Evolutionary conservation across 2,888 invertebrate genomes (phyloP).

Genomic region (Enchytraeus crypticus): DNA sequence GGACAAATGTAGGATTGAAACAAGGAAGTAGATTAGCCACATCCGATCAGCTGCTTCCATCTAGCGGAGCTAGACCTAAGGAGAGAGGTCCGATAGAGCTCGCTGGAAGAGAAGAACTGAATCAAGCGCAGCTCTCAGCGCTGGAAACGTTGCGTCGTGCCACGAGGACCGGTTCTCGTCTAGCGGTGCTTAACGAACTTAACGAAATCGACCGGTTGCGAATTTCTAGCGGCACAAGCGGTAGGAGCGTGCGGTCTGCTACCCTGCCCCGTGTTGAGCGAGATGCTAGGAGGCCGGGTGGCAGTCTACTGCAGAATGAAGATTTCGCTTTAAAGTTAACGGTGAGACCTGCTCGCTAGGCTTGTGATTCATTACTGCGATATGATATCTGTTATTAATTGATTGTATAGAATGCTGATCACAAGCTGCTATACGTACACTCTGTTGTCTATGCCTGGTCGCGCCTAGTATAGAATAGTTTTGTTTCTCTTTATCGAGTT

Average conservation of each 20-base stretch:
- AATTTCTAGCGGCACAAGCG: too few relatives aligned
- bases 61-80: background rate
- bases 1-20: background rate
- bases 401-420: too few relatives aligned
- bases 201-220: conserved; percentile 28
- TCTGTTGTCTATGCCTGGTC: too few relatives aligned
- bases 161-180: conserved; percentile 42
- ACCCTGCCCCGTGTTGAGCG: conserved; percentile 28
- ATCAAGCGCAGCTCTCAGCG: conserved; percentile 38
- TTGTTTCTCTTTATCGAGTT: too few relatives aligned
- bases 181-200: conserved; percentile 39
- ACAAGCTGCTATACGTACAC: too few relatives aligned
- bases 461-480: too few relatives aligned
- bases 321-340: conserved; percentile 38
- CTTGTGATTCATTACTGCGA: too few relatives aligned
- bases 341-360: conserved; percentile 26
- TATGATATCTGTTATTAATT: too few relatives aligned
- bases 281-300: conserved; percentile 19
- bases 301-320: conserved; percentile 41
- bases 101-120: conserved; percentile 19
- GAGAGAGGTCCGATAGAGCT: background rate
- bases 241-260: conserved; percentile 16
- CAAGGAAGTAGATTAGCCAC: background rate
- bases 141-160: conserved; percentile 36
- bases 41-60: background rate